These are phyloP conservation scores for Pandemis corylana DNA, from an alignment of 2,888 invertebrate genomes.

Conservation along the genomic window DNA sequence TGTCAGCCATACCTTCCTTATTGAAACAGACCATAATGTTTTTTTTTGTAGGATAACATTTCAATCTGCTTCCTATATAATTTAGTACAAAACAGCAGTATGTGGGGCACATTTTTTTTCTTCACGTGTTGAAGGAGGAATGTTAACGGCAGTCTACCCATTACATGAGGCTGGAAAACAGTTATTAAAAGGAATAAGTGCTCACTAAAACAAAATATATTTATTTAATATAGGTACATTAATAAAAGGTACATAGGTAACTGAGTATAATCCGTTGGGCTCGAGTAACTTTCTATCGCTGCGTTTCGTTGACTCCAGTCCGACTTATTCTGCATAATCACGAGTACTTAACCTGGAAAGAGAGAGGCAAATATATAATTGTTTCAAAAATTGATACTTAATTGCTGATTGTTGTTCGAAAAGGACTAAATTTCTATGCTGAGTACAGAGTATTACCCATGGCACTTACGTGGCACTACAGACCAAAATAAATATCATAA, in stretches of 20 bases:
- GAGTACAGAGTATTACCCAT: too few species aligned
- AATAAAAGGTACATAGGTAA: slow-evolving; percentile 37
- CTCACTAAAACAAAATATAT: slow-evolving; percentile 28
- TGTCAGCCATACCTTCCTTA: too few species aligned
- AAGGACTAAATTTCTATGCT: too few species aligned
- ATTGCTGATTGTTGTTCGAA: neutral
- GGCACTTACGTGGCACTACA: too few species aligned
- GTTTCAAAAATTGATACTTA: neutral
- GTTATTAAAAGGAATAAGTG: slow-evolving; percentile 20
- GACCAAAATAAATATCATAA: too few species aligned
- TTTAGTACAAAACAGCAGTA: too few species aligned
- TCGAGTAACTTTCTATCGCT: neutral
- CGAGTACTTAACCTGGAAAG: slow-evolving; percentile 21
- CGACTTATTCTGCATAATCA: slow-evolving; percentile 9
- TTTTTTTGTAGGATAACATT: too few species aligned
- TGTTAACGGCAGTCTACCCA: too few species aligned
- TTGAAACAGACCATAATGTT: too few species aligned
- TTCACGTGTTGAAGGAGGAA: too few species aligned
- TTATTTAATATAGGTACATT: slow-evolving; percentile 32
- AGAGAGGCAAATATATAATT: neutral
- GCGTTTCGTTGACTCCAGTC: slow-evolving; percentile 15
- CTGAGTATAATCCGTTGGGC: slow-evolving; percentile 21
- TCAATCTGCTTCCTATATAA: too few species aligned
- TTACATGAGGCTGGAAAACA: neutral
- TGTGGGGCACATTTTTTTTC: too few species aligned